Evolutionary conservation across 1,140 invertebrate species (phyloP).

Genomic region (Cataglyphis hispanica): DNA sequence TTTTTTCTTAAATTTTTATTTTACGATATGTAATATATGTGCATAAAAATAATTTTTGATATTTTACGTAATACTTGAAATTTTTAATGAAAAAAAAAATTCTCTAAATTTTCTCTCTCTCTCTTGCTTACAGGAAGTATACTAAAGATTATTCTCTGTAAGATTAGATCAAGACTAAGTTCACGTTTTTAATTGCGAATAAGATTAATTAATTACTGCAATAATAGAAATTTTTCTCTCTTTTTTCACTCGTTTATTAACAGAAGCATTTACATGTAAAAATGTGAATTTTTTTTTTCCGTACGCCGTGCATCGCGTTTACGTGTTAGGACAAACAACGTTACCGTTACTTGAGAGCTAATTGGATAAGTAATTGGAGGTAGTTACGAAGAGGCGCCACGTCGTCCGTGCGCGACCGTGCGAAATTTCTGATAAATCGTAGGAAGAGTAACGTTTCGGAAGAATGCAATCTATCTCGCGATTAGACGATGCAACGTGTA

Average conservation of each 20-base stretch:
- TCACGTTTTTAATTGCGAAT: constrained; percentile 8
- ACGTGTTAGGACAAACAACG: constrained; percentile 26
- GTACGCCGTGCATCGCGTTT: constrained; percentile 12
- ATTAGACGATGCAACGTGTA: constrained; percentile 29
- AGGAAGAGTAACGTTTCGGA: constrained; percentile 44
- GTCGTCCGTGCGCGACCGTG: constrained; percentile 43
- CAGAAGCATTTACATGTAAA: constrained; percentile 29
- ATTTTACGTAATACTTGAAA: not conserved
- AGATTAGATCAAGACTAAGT: not conserved
- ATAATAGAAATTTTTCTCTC: constrained; percentile 24
- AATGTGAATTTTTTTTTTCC: not conserved
- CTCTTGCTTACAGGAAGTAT: not conserved
- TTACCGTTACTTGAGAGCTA: constrained; percentile 48
- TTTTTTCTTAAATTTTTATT: constrained; percentile 2
- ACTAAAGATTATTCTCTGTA: not conserved
- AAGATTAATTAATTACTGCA: constrained; percentile 17
- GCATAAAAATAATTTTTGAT: not conserved
- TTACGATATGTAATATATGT: not conserved
- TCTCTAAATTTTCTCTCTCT: too few species aligned
- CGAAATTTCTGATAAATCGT: constrained; percentile 56
- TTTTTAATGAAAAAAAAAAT: not conserved
- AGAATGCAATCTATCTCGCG: constrained; percentile 44
- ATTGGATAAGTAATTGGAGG: constrained; percentile 60
- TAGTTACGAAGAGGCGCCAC: constrained; percentile 36
- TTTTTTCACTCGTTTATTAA: constrained; percentile 29